phyloP scores from a whole-genome alignment of 1,140 invertebrate genomes.

The Lepidotrigona ventralis region DNA sequence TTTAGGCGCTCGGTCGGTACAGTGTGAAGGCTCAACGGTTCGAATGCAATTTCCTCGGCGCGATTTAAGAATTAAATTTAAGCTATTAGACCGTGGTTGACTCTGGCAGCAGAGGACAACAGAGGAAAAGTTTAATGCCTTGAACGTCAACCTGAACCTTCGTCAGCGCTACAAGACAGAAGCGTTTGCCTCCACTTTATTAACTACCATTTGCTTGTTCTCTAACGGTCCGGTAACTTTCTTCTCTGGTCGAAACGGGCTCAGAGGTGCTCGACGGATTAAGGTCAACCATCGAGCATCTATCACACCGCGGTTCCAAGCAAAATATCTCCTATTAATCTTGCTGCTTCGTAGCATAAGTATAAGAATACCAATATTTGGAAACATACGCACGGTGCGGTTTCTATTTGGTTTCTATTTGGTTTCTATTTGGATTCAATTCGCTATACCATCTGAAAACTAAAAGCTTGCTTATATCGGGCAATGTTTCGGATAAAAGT shows the following conservation, averaged over 20 bases:
- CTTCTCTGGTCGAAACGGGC: constrained; percentile 14
- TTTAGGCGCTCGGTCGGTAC: background rate
- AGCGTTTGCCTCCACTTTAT: constrained; percentile 38
- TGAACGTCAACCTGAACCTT: background rate
- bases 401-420: background rate
- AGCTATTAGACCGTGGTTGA: background rate
- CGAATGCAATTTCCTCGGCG: background rate
- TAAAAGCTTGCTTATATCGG: too few species aligned
- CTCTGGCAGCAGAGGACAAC: background rate
- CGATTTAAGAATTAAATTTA: background rate
- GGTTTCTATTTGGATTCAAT: too few species aligned
- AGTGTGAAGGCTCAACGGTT: background rate
- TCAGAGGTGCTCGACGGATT: constrained; percentile 33
- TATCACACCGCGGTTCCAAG: constrained; percentile 18
- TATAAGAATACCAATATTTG: constrained; percentile 3
- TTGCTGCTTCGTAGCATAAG: background rate
- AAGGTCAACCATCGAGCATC: constrained; percentile 44
- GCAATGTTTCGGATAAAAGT: too few species aligned
- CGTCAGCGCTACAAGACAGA: background rate
- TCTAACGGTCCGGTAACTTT: constrained; percentile 14
- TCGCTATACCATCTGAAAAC: too few species aligned
- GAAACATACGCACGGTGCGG: background rate
- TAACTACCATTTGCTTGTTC: constrained; percentile 26
- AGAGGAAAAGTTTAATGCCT: background rate
- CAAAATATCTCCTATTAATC: constrained; percentile 35